These are phyloP conservation scores for Dinoponera quadriceps DNA, from an alignment of 1,140 invertebrate genomes.

Conservation along the genomic window DNA sequence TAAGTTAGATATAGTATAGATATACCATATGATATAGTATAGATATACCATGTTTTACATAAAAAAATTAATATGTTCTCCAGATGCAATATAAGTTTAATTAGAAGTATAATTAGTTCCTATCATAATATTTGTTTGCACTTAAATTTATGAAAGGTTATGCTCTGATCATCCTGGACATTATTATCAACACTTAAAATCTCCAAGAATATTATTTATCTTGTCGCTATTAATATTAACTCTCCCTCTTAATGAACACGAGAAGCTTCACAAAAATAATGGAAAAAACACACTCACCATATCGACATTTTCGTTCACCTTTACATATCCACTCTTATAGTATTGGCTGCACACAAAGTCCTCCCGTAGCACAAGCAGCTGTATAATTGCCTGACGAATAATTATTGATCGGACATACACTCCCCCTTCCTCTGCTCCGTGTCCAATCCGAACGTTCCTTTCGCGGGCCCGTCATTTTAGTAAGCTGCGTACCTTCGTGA, in stretches of 20 bases:
- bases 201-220: too few relatives aligned
- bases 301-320: neutral
- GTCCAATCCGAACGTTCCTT: too few relatives aligned
- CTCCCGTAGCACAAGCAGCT: conserved; percentile 11
- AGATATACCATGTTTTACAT: conserved; percentile 12
- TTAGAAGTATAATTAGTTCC: too few relatives aligned
- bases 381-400: neutral
- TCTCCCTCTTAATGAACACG: too few relatives aligned
- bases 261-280: too few relatives aligned
- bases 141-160: too few relatives aligned
- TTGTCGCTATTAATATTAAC: too few relatives aligned
- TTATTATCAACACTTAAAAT: too few relatives aligned
- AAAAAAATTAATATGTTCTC: conserved; percentile 9
- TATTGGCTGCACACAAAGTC: neutral
- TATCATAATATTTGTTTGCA: too few relatives aligned
- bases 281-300: neutral
- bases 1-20: neutral
- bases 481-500: neutral
- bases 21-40: conserved; percentile 4
- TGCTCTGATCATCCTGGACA: too few relatives aligned
- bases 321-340: neutral
- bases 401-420: conserved; percentile 3
- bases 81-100: neutral
- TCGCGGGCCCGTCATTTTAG: too few relatives aligned
- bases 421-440: too few relatives aligned